Percentiles rank a stretch among this genome's conserved stretches.
phyloP scores from a whole-genome alignment of 92 coral and sea anemone species.

The Muricea muricata region DNA sequence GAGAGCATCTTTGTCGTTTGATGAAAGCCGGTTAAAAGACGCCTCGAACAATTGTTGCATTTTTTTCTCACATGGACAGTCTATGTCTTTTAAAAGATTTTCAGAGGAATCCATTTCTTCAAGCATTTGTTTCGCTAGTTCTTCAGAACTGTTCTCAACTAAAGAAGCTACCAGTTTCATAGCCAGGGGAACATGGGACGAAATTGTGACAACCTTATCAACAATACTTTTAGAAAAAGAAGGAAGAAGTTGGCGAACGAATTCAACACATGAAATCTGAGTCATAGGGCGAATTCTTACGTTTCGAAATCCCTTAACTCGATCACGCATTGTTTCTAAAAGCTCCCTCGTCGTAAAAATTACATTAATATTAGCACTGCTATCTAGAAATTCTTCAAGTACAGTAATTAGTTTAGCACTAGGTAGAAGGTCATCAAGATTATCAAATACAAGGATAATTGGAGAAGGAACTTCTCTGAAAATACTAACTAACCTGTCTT shows the following conservation, averaged over 20 bases:
- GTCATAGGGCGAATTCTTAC: conserved; percentile 37
- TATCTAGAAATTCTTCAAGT: conserved; percentile 29
- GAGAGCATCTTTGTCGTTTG: conserved; percentile 15
- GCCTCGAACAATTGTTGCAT: conserved; percentile 28
- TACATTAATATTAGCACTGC: not conserved
- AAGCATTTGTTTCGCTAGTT: not conserved
- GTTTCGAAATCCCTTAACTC: not conserved
- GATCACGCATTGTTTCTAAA: conserved; percentile 8
- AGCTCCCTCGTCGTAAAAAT: conserved; percentile 44
- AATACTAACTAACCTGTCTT: conserved; percentile 31
- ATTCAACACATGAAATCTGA: not conserved
- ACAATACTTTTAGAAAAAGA: not conserved
- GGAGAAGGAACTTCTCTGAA: not conserved
- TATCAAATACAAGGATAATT: conserved; percentile 39
- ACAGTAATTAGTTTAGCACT: not conserved
- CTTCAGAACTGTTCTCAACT: not conserved
- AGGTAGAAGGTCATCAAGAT: conserved; percentile 47
- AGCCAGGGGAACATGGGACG: conserved; percentile 55
- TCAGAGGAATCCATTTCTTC: not conserved
- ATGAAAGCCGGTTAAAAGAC: conserved; percentile 19
- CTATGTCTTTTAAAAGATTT: not conserved
- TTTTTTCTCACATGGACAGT: conserved; percentile 6
- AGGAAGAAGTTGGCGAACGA: conserved; percentile 15
- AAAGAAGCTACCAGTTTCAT: conserved; percentile 38
- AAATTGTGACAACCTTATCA: not conserved